Evolutionary conservation across 1,140 invertebrate species (phyloP).

Genomic region (Armadillidium nasatum): DNA sequence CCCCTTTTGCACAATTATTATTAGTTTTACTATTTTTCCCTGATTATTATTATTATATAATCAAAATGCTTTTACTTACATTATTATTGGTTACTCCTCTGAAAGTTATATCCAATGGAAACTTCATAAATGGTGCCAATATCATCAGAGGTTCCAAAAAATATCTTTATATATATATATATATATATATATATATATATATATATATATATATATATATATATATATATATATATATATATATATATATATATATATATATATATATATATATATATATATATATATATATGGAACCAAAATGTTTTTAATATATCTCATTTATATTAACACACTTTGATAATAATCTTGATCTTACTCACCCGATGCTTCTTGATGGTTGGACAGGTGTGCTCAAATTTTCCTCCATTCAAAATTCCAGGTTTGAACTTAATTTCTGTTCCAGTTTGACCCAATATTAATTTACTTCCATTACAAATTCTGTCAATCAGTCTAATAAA

Average conservation of each 20-base stretch:
- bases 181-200: no score
- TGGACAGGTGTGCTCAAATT: neutral
- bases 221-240: no score
- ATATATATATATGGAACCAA: no score
- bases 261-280: no score
- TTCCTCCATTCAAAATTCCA: neutral
- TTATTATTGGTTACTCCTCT: conserved; percentile 85
- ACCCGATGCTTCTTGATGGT: neutral
- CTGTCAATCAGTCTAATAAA: neutral
- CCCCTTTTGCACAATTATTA: no score
- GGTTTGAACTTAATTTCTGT: neutral
- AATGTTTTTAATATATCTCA: no score
- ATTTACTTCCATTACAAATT: neutral
- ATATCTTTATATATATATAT: conserved; percentile 55
- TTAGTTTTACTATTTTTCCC: no score
- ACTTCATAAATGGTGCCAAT: conserved; percentile 92
- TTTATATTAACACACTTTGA: no score
- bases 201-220: no score
- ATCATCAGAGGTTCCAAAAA: conserved; percentile 85
- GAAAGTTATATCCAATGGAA: conserved; percentile 71
- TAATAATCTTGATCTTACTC: neutral
- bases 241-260: no score
- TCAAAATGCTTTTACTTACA: conserved; percentile 46
- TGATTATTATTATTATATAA: no score
- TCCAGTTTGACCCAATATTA: neutral